Conservation (phyloP, 2,113 vertebrate genomes). For the Nesoenas mayeri region DNA sequence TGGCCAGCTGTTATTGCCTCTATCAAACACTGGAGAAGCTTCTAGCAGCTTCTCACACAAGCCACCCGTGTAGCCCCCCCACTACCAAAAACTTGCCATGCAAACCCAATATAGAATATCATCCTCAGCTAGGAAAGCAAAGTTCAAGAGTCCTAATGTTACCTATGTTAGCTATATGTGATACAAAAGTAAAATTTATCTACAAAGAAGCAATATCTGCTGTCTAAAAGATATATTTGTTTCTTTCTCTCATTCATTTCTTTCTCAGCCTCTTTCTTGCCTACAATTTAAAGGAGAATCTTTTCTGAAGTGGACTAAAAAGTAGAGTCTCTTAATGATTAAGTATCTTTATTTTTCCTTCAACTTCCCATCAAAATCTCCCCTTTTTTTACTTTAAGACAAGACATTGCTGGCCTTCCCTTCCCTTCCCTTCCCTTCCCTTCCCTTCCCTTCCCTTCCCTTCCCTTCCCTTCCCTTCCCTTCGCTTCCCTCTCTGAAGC, state of each 20-base stretch:
- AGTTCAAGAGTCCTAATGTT: neutral
- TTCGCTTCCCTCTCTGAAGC: neutral
- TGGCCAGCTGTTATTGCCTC: too few species aligned
- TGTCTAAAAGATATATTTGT: neutral
- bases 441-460: neutral
- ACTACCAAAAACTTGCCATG: too few species aligned
- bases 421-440: too few species aligned
- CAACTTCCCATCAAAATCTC: neutral
- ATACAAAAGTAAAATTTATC: neutral
- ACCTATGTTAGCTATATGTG: neutral
- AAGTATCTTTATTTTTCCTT: neutral
- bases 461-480: neutral
- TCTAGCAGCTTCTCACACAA: too few species aligned
- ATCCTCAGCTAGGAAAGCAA: neutral
- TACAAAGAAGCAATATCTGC: neutral
- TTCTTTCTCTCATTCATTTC: neutral
- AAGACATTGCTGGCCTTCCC: neutral
- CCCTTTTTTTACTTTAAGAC: fast-evolving
- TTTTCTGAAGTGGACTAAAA: neutral
- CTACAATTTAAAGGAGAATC: neutral
- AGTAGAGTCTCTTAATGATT: neutral
- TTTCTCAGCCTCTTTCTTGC: neutral
- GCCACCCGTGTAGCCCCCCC: too few species aligned
- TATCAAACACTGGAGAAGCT: too few species aligned
- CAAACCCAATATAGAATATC: neutral